Evolutionary conservation across 2,113 vertebrate genomes (phyloP), one percentile per base, ranked within the genome.

Genomic region (Willisornis vidua): DNA sequence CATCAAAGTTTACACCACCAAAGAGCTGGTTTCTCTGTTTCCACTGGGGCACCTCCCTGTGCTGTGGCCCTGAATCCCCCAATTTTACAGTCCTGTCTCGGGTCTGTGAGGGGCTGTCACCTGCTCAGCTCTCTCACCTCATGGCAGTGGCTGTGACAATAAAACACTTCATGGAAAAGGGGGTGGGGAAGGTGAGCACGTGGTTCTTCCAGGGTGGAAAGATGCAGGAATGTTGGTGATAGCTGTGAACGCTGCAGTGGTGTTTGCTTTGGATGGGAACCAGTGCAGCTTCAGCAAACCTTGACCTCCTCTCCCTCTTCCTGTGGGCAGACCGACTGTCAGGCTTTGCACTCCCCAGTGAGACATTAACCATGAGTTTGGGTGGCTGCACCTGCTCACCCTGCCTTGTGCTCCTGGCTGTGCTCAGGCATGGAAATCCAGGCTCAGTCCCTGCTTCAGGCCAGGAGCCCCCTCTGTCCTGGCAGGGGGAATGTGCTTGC

Each of bases 261-360:
- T 97, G 92, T 96, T 97, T 93, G 17, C 65, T 90, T 97, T 97
- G 93, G 95, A 85, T 52, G 65, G 26, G 22, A 11, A 37, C 82
- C 94, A 94, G 91, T 61, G 79, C 92, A 77, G 6, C 35, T 75
- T 87, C 90, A 94, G 88, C 83, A 68, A 26, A 33, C 26, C 83
- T 82, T 94, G 92, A 75, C 79, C 94, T 91, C 12, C 45, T 14
- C 74, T 87, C 75, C 81, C 78, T 93, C 33, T 79, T 88, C 73
- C 67, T 87, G 52, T 31, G 5, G 10, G 67, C 49, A 74, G 87
- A 23, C 43, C 51, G 14, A 7, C 35, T 41, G 10, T 7, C 78
- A 41, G 55, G 75, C 63, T 43, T 37, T 68, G 7, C 31, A 5
- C 82, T 83, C 71, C 1, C 9, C 91, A 49, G 59, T 6, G 78